Percentiles rank a stretch among this genome's conserved stretches.
Conservation (phyloP, 2,113 vertebrate species). For the Nanger granti region DNA sequence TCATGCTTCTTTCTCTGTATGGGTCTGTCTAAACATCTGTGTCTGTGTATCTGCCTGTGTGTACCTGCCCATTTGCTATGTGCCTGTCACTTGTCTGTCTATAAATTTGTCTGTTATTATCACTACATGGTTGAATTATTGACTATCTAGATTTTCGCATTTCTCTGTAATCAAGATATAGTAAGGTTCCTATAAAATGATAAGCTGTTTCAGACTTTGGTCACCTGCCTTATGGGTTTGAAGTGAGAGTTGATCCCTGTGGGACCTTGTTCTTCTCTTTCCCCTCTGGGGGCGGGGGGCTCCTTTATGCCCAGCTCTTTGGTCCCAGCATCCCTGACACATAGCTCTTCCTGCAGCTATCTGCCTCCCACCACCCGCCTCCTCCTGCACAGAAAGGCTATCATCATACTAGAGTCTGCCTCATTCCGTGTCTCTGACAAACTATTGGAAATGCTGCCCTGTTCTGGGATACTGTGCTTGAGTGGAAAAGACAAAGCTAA, state of each 20-base stretch:
- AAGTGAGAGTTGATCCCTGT: neutral
- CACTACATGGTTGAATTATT: neutral
- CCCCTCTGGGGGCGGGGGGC: too few species aligned
- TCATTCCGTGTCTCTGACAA: neutral
- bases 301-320: rapidly evolving
- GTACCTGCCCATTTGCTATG: neutral
- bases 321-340: rapidly evolving
- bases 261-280: neutral
- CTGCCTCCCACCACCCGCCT: rapidly evolving
- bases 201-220: neutral
- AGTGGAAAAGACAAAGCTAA: neutral
- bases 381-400: neutral
- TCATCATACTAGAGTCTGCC: neutral
- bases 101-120: neutral
- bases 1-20: rapidly evolving
- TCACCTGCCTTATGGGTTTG: neutral
- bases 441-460: neutral
- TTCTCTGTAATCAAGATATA: neutral
- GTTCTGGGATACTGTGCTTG: neutral
- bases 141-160: too few species aligned
- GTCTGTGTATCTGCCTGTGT: neutral
- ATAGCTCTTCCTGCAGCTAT: rapidly evolving
- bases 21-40: neutral
- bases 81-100: neutral
- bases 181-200: rapidly evolving